Percentiles rank a stretch among this genome's conserved stretches.
Conservation (phyloP, 2,888 invertebrate species). For the Dasysyrphus tricinctus region DNA sequence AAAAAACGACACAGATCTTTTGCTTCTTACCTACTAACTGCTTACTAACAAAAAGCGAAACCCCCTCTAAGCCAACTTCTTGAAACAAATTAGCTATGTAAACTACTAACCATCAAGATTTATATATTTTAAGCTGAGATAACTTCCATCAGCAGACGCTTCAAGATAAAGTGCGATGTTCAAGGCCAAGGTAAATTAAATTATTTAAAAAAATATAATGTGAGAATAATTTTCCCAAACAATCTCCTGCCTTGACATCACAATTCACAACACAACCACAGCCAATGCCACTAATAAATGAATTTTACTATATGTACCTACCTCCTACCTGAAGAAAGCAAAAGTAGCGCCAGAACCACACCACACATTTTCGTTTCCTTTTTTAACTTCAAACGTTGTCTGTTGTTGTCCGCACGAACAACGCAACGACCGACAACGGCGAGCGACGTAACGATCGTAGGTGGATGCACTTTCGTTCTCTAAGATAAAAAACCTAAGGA, state of each 20-base stretch:
- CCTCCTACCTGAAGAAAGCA: constrained; percentile 11
- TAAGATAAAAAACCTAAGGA: not conserved
- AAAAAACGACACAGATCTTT: not conserved
- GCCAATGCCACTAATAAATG: not conserved
- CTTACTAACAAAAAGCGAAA: not conserved
- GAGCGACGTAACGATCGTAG: constrained; percentile 17
- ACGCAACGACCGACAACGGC: not conserved
- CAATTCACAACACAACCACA: not conserved
- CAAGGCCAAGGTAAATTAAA: constrained; percentile 21
- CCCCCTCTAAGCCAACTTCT: not conserved
- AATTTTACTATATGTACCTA: not conserved
- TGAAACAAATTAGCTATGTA: not conserved
- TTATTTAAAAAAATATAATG: constrained; percentile 3
- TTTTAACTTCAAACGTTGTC: constrained; percentile 3
- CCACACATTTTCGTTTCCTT: constrained; percentile 18
- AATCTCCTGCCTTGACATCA: constrained; percentile 14
- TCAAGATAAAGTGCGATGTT: constrained; percentile 11
- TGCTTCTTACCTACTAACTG: not conserved
- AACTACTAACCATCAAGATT: constrained; percentile 14
- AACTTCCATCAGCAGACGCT: not conserved
- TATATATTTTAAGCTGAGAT: not conserved
- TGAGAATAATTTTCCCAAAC: constrained; percentile 18
- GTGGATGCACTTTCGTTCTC: constrained; percentile 39
- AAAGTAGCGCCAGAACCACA: constrained; percentile 10
- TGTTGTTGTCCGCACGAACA: not conserved